Conservation (phyloP, 1,140 invertebrate genomes). For the Physella acuta region DNA sequence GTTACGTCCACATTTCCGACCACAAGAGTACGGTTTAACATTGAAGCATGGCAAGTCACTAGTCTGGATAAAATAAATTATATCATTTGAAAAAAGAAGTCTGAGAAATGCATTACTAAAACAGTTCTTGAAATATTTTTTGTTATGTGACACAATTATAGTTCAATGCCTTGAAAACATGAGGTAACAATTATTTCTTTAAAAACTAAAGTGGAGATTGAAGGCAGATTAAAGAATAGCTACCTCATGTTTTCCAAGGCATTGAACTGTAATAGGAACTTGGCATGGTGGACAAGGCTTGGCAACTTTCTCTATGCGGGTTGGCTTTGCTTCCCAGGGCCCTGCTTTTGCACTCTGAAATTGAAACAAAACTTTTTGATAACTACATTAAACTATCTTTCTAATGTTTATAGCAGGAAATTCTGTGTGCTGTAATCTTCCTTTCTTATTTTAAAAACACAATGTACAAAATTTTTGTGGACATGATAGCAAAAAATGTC, state of each 20-base stretch:
- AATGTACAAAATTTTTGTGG: neutral
- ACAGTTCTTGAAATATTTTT: too few species aligned
- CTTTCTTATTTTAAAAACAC: too few species aligned
- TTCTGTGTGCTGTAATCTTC: too few species aligned
- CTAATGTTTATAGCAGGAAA: too few species aligned
- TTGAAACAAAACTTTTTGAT: conserved; percentile 10
- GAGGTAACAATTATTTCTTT: neutral
- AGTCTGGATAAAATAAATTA: conserved; percentile 55
- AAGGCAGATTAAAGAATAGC: neutral
- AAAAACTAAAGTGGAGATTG: neutral
- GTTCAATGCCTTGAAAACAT: conserved; percentile 2
- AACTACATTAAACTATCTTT: too few species aligned
- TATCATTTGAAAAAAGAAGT: too few species aligned
- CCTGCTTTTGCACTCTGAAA: conserved; percentile 65
- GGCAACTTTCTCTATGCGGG: conserved; percentile 67
- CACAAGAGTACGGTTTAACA: conserved; percentile 73
- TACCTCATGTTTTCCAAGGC: conserved; percentile 80
- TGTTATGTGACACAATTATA: too few species aligned
- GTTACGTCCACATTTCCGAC: conserved; percentile 70
- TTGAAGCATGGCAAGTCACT: conserved; percentile 74
- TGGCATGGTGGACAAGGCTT: conserved; percentile 66
- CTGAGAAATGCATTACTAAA: too few species aligned
- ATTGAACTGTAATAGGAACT: conserved; percentile 72
- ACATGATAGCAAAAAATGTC: neutral
- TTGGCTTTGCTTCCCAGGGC: conserved; percentile 71